Percentiles rank a stretch among this genome's conserved stretches.
Evolutionary conservation across 2,113 vertebrate species (phyloP).

Genomic region (Tringa solitaria): DNA sequence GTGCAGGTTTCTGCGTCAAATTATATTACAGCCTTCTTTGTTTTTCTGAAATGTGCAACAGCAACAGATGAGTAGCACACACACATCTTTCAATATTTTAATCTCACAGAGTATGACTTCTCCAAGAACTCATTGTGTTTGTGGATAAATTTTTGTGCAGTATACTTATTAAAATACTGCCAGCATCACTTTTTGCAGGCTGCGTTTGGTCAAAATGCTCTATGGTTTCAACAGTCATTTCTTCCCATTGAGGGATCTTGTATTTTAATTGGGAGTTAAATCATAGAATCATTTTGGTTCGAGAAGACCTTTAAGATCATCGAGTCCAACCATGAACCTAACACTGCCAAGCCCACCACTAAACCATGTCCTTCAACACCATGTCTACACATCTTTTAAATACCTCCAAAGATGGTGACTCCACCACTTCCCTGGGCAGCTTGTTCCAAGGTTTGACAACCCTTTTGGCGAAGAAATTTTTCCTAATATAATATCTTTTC

Average conservation of each 20-base stretch:
- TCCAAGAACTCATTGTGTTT: background rate
- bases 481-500: background rate
- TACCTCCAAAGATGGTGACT: background rate
- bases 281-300: background rate
- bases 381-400: background rate
- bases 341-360: rapidly evolving
- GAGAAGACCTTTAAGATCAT: background rate
- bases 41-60: background rate
- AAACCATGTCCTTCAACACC: background rate
- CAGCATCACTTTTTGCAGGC: background rate
- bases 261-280: background rate
- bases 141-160: background rate
- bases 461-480: background rate
- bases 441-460: background rate
- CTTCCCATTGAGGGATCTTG: background rate
- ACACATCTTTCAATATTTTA: background rate
- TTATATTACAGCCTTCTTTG: background rate
- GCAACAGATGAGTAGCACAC: background rate
- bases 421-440: background rate
- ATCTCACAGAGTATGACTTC: background rate
- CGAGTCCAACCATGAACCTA: background rate
- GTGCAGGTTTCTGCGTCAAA: background rate
- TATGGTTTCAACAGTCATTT: background rate
- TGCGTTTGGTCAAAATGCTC: background rate
- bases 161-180: background rate